Percentiles rank a stretch among this genome's conserved stretches.
phyloP scores from a whole-genome alignment of 2,797 vertebrate genomes.

The Propithecus perrieri region DNA sequence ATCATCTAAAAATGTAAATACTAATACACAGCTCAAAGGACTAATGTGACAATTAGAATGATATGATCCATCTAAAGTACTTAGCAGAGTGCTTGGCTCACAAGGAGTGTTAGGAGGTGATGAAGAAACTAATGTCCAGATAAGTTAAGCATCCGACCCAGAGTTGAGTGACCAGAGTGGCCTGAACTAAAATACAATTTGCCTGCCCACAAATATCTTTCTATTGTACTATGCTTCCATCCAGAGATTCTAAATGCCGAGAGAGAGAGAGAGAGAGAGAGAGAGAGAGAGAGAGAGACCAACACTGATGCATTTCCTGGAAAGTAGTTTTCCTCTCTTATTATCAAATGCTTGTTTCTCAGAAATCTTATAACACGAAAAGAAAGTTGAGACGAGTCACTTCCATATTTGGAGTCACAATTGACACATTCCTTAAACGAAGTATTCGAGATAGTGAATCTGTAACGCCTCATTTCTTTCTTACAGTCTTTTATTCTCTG shows the following conservation, averaged over 20 bases:
- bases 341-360: neutral
- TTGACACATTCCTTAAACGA: neutral
- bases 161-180: neutral
- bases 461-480: neutral
- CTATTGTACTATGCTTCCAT: neutral
- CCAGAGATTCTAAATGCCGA: neutral
- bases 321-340: neutral
- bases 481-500: neutral
- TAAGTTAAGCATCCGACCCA: neutral
- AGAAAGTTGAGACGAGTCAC: neutral
- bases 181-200: neutral
- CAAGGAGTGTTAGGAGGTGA: neutral
- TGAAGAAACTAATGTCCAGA: neutral
- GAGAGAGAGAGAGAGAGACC: neutral
- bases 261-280: neutral
- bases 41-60: neutral
- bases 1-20: neutral
- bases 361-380: neutral
- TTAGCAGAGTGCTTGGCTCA: neutral
- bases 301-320: neutral
- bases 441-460: neutral
- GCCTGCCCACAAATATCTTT: neutral
- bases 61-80: neutral
- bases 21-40: neutral
- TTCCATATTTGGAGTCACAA: neutral